Evolutionary conservation across 2,113 vertebrate species (phyloP).

Genomic region (Geothlypis trichas): DNA sequence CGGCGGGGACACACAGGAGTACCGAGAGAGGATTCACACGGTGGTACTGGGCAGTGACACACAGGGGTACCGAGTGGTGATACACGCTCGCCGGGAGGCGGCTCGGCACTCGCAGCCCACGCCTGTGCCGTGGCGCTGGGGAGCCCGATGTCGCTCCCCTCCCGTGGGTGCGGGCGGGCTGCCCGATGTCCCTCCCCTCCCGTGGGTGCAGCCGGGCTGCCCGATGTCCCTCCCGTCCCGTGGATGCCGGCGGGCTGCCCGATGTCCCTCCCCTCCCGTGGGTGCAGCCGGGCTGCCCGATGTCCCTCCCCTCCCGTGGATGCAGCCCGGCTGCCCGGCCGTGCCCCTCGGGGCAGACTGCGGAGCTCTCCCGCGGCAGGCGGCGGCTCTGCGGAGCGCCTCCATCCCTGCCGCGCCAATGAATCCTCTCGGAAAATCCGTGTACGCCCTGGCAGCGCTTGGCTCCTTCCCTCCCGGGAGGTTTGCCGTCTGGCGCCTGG

Average conservation of each 20-base stretch:
- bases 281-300: no score
- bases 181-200: no score
- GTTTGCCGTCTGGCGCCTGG: background rate
- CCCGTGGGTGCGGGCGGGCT: accelerated
- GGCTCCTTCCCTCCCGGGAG: background rate
- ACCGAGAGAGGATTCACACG: no score
- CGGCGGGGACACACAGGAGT: background rate
- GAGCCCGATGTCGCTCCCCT: no score
- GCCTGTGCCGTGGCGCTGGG: accelerated
- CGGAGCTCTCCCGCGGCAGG: background rate
- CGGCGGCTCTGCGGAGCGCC: accelerated
- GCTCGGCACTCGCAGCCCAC: accelerated
- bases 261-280: no score
- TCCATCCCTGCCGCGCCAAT: accelerated
- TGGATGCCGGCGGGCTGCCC: no score
- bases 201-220: accelerated
- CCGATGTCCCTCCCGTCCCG: accelerated
- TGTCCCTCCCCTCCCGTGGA: accelerated
- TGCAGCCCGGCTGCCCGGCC: background rate
- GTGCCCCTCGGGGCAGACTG: background rate
- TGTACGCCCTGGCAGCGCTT: accelerated
- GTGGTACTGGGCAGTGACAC: background rate
- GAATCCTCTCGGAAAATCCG: background rate
- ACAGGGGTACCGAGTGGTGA: background rate
- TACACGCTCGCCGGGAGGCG: background rate